Conservation (phyloP, 2,113 vertebrate genomes). For the Cottus gobio region DNA sequence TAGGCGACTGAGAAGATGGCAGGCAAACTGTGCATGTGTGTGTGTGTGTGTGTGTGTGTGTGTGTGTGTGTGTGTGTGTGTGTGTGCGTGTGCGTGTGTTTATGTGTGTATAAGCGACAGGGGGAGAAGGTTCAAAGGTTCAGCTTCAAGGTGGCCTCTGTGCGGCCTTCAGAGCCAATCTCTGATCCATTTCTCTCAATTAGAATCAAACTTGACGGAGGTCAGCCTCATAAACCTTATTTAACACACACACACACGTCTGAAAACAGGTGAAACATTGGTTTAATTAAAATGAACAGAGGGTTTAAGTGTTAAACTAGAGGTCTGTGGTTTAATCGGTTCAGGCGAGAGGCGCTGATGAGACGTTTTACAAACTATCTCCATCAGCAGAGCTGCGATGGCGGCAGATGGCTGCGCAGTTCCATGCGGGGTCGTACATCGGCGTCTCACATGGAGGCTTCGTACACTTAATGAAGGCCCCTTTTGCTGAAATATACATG, state of each 20-base stretch:
- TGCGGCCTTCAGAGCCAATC: not conserved
- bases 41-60: not conserved
- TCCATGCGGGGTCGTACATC: not conserved
- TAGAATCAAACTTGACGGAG: not conserved
- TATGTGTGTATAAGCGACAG: conserved; percentile 12
- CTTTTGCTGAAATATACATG: not conserved
- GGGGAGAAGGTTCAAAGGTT: conserved; percentile 42
- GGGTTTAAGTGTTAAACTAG: too few relatives aligned
- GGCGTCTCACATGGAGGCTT: not conserved
- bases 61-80: too few relatives aligned
- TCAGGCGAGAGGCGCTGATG: too few relatives aligned
- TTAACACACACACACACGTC: too few relatives aligned
- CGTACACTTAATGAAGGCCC: too few relatives aligned
- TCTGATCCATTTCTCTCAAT: not conserved
- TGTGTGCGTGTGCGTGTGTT: too few relatives aligned
- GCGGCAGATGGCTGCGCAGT: too few relatives aligned
- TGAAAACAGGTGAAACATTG: too few relatives aligned
- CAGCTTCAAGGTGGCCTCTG: conserved; percentile 41
- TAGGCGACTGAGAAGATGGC: conserved; percentile 28
- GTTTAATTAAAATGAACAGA: too few relatives aligned
- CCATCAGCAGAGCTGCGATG: too few relatives aligned
- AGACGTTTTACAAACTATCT: not conserved
- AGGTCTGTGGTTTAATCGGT: too few relatives aligned
- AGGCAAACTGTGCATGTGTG: conserved; percentile 7
- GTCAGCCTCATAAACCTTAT: too few relatives aligned